phyloP scores from a whole-genome alignment of 2,888 invertebrate species.

The Lycophotia porphyrea region DNA sequence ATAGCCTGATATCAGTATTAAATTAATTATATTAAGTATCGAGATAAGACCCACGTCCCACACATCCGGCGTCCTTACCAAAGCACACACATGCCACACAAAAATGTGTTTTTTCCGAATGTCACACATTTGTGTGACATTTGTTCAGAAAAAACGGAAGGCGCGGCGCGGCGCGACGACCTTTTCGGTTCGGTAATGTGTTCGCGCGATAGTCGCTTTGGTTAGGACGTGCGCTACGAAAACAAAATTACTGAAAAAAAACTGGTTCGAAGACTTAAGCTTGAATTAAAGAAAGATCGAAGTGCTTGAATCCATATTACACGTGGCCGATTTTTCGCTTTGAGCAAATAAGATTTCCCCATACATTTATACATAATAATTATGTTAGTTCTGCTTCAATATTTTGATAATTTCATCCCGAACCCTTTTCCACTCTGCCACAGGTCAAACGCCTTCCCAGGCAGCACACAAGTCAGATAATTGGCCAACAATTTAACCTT shows the following conservation, averaged over 20 bases:
- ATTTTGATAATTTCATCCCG: background rate
- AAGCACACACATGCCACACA: no score
- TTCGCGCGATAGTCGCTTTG: background rate
- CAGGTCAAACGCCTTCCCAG: background rate
- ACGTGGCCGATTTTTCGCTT: background rate
- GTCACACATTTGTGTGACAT: background rate
- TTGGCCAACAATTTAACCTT: no score
- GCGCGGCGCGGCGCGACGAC: background rate
- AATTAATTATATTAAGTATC: conserved; percentile 18
- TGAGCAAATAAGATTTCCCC: background rate
- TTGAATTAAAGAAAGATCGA: background rate
- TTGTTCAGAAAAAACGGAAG: background rate
- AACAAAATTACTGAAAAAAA: background rate
- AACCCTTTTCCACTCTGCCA: background rate
- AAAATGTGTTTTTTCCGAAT: no score
- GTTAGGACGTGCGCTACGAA: background rate
- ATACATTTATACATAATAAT: background rate
- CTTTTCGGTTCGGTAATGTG: background rate
- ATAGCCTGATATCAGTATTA: conserved; percentile 3
- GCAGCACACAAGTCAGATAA: no score
- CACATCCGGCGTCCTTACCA: background rate
- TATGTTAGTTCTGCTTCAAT: background rate
- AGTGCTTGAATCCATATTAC: background rate
- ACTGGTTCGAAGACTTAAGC: background rate
- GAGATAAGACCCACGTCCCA: background rate